Percentiles rank a stretch among this genome's conserved stretches.
phyloP scores from a whole-genome alignment of 2,797 vertebrate genomes.

The Epinephelus awoara region DNA sequence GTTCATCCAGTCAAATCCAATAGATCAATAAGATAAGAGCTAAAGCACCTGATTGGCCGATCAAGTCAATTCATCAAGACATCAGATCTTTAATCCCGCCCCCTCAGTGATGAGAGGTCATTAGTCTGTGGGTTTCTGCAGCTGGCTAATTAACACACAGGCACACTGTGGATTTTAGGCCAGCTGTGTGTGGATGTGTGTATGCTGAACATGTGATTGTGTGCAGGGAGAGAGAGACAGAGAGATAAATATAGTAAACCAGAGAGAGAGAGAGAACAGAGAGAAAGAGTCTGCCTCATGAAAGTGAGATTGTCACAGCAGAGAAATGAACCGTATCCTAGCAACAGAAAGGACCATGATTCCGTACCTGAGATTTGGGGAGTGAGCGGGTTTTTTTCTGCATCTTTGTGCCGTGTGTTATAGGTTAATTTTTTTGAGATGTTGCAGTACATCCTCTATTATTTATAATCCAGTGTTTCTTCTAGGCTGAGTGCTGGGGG shows the following conservation, averaged over 20 bases:
- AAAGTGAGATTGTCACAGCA: slow-evolving; percentile 61
- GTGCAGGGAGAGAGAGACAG: not conserved
- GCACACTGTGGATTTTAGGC: slow-evolving; percentile 18
- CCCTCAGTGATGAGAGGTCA: slow-evolving; percentile 38
- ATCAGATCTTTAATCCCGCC: slow-evolving; percentile 32
- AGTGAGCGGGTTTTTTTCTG: slow-evolving; percentile 2
- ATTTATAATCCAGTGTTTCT: not conserved
- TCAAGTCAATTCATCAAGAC: slow-evolving; percentile 25
- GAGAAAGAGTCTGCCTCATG: slow-evolving; percentile 56
- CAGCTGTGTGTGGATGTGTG: slow-evolving; percentile 33
- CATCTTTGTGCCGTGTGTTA: slow-evolving; percentile 15
- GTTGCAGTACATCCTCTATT: not conserved
- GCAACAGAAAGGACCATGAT: slow-evolving; percentile 70
- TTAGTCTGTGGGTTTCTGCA: slow-evolving; percentile 50
- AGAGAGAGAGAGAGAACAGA: slow-evolving; percentile 32
- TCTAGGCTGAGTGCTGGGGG: too few species aligned
- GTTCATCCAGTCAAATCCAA: slow-evolving; percentile 20
- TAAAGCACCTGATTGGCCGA: slow-evolving; percentile 31
- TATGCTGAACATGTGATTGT: slow-evolving; percentile 8
- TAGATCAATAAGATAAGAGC: slow-evolving; percentile 37
- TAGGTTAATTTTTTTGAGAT: not conserved
- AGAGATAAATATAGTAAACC: slow-evolving; percentile 54
- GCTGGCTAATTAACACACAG: slow-evolving; percentile 49
- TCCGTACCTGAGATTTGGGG: slow-evolving; percentile 66
- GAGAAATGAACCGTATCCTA: slow-evolving; percentile 73